These are phyloP conservation scores for Hydrolagus colliei DNA, from an alignment of 2,797 vertebrate species.

Conservation along the genomic window DNA sequence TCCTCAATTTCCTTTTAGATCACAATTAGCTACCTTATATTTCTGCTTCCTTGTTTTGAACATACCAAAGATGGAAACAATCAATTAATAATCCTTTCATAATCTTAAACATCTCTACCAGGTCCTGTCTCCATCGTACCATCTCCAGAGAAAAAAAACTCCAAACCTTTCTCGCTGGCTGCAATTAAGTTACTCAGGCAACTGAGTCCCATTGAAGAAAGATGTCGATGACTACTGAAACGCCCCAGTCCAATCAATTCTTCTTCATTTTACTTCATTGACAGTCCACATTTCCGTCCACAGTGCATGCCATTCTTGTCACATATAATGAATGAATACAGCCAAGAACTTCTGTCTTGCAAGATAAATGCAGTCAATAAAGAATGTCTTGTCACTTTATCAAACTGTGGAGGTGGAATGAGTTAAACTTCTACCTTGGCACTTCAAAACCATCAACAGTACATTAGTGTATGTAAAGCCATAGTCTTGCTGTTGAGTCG, in stretches of 20 bases:
- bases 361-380: slow-evolving; percentile 33
- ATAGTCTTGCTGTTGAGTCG: neutral
- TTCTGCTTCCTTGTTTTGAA: too few species aligned
- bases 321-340: slow-evolving; percentile 34
- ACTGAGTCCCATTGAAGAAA: slow-evolving; percentile 27
- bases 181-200: slow-evolving; percentile 29
- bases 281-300: slow-evolving; percentile 29
- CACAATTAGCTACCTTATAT: too few species aligned
- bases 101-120: too few species aligned
- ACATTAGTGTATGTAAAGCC: neutral
- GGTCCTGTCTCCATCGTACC: too few species aligned
- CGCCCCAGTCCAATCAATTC: slow-evolving; percentile 32
- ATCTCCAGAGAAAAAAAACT: too few species aligned
- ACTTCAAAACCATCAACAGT: neutral
- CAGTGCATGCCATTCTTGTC: slow-evolving; percentile 26
- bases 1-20: too few species aligned
- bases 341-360: slow-evolving; percentile 28
- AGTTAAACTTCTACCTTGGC: neutral
- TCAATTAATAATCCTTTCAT: too few species aligned
- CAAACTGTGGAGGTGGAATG: neutral
- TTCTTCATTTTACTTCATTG: slow-evolving; percentile 38
- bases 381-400: neutral
- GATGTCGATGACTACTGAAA: slow-evolving; percentile 36
- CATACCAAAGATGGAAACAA: too few species aligned
- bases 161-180: too few species aligned